Percentiles rank a stretch among this genome's conserved stretches.
These are phyloP conservation scores for Drosophila orena DNA, from an alignment of 1,140 invertebrate genomes.

Conservation along the genomic window DNA sequence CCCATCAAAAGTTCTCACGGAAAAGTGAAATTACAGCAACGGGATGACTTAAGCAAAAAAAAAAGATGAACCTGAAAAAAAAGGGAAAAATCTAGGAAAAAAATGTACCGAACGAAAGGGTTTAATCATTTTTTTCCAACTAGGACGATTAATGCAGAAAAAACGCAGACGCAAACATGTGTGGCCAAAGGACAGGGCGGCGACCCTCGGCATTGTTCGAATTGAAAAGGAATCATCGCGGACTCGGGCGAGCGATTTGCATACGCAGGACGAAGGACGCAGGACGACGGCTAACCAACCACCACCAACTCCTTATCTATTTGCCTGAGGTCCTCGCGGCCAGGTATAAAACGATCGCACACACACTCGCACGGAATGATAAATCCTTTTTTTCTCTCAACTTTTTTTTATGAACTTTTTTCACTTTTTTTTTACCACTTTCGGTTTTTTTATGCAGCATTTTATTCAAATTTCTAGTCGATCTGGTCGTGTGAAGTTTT, in stretches of 20 bases:
- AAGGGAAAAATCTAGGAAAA: slow-evolving; percentile 75
- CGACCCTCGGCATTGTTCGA: slow-evolving; percentile 75
- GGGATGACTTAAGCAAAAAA: slow-evolving; percentile 64
- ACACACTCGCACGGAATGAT: slow-evolving; percentile 66
- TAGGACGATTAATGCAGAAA: slow-evolving; percentile 76
- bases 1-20: slow-evolving; percentile 65
- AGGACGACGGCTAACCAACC: slow-evolving; percentile 53
- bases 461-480: slow-evolving; percentile 76
- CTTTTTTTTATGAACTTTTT: slow-evolving; percentile 73
- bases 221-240: slow-evolving; percentile 77
- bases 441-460: slow-evolving; percentile 64
- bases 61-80: slow-evolving; percentile 55
- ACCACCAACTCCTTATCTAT: slow-evolving; percentile 77
- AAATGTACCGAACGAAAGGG: slow-evolving; percentile 65
- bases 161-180: slow-evolving; percentile 73
- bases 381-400: slow-evolving; percentile 72
- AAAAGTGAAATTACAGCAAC: slow-evolving; percentile 79
- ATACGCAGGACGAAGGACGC: slow-evolving; percentile 63
- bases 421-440: slow-evolving; percentile 83
- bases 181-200: slow-evolving; percentile 71
- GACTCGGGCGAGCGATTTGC: slow-evolving; percentile 67
- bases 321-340: slow-evolving; percentile 54
- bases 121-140: slow-evolving; percentile 79
- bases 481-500: slow-evolving; percentile 70
- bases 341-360: slow-evolving; percentile 65